Conservation (phyloP, 2,888 invertebrate species). For the Piscicola geometra region DNA sequence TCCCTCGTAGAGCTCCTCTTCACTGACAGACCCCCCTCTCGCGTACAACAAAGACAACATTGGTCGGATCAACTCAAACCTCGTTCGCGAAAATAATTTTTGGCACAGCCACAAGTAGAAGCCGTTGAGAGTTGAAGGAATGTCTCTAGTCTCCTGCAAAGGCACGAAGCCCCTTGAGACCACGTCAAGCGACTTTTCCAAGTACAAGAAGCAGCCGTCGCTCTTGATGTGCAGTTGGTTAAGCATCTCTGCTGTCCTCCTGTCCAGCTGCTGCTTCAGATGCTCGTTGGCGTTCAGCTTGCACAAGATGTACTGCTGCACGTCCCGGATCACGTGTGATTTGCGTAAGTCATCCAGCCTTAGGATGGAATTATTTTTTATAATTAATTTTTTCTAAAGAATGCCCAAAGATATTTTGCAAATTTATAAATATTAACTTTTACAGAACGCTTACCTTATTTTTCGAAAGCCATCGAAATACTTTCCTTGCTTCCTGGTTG, state of each 20-base stretch:
- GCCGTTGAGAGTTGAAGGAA: constrained; percentile 90
- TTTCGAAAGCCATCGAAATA: constrained; percentile 74
- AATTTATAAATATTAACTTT: no score
- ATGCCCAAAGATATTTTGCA: neutral
- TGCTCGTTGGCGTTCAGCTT: constrained; percentile 83
- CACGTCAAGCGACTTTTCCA: constrained; percentile 65
- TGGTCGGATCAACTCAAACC: constrained; percentile 68
- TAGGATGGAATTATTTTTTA: no score
- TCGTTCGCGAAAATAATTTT: constrained; percentile 79
- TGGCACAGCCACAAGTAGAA: constrained; percentile 91
- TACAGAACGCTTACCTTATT: constrained; percentile 60
- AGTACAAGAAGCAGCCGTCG: constrained; percentile 66
- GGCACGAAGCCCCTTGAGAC: constrained; percentile 89
- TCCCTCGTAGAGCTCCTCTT: constrained; percentile 28
- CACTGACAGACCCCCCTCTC: constrained; percentile 74
- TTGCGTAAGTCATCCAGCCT: constrained; percentile 79
- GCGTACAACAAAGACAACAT: constrained; percentile 81
- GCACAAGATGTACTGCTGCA: constrained; percentile 83
- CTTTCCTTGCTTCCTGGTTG: constrained; percentile 72
- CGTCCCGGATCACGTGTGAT: constrained; percentile 79
- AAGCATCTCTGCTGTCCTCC: constrained; percentile 86
- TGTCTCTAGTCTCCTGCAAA: constrained; percentile 78
- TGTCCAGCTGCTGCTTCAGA: constrained; percentile 78
- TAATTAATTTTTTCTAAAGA: neutral
- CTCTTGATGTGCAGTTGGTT: constrained; percentile 93